A percentile compares a stretch with the other conserved stretches of the same genome.
Evolutionary conservation across 2,888 invertebrate species (phyloP).

Genomic region (Chorisops tibialis): DNA sequence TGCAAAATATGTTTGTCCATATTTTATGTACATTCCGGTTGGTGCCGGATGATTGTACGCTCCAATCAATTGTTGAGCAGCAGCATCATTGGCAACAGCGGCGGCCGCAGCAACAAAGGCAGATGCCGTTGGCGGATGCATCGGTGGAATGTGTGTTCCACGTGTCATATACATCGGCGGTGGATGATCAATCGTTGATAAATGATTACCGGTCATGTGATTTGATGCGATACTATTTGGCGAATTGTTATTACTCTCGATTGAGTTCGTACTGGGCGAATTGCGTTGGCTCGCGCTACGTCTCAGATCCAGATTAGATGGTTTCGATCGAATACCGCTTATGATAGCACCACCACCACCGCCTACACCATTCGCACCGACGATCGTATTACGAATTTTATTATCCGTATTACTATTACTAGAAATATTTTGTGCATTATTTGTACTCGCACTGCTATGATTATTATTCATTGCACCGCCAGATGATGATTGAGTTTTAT

Average conservation of each 20-base stretch:
- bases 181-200: constrained; percentile 32
- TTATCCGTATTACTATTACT: constrained; percentile 13
- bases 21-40: constrained; percentile 52
- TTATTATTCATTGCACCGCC: not conserved
- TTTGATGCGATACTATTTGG: constrained; percentile 49
- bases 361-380: constrained; percentile 34
- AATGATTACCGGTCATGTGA: constrained; percentile 33
- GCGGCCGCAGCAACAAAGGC: constrained; percentile 42
- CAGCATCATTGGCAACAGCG: constrained; percentile 43
- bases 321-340: constrained; percentile 41
- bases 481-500: constrained; percentile 4
- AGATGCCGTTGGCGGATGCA: constrained; percentile 39
- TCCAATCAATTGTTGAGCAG: constrained; percentile 54
- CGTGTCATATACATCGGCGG: constrained; percentile 46
- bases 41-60: constrained; percentile 54
- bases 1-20: constrained; percentile 51
- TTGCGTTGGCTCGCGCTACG: constrained; percentile 50
- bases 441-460: not conserved
- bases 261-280: constrained; percentile 50
- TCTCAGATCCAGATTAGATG: constrained; percentile 44
- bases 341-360: constrained; percentile 23
- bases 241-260: constrained; percentile 52
- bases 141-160: constrained; percentile 50
- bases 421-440: constrained; percentile 2
- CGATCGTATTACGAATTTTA: constrained; percentile 20